Base-by-base conservation (phyloP, 2,797 vertebrate species). In the Aythya fuligula region DNA sequence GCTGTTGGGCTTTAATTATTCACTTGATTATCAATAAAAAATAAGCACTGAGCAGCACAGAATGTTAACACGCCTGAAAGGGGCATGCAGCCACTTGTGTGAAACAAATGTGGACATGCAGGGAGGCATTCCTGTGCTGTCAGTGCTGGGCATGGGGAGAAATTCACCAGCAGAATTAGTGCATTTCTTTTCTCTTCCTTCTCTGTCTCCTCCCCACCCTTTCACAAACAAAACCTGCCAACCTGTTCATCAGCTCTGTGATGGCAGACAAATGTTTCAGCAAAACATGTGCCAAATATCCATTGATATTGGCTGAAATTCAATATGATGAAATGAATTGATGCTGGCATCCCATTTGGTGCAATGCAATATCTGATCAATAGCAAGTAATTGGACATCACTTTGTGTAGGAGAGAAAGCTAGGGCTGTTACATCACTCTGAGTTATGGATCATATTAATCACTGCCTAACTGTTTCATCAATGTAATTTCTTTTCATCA, bases 1-100 rank as follows among this genome's bases (percentile, higher is more conserved):
- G 95, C 96, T 94, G 83, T 85, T 96, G 83, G 94, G 87, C 94
- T 97, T 98, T 96, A 98, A 98, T 98, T 98, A 98, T 98, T 98
- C 95, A 98, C 95, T 95, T 97, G 96, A 97, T 95, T 98, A 98
- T 98, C 97, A 98, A 97, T 98, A 97, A 97, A 97, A 97, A 98
- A 97, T 97, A 98, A 97, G 92, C 90, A 91, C 74, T 51, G 89
- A 95, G 60, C 62, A 80, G 61, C 76, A 87, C 47, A 74, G 97
- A 94, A 96, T 81, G 69, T 92, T 96, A 97, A 92, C 92, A 43
- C 84, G 75, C 90, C 66, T 97, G 88, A 94, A 91, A 94, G 60
- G 76, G 86, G 85, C 85, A 79, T 61, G 65, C 58, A 94, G 80
- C 57, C 58, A 62, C 85, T 76, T 73, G 34, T 49, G 61, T 58